Conservation (phyloP, 2,888 invertebrate genomes). For the Rhopalosiphum nymphaeae region DNA sequence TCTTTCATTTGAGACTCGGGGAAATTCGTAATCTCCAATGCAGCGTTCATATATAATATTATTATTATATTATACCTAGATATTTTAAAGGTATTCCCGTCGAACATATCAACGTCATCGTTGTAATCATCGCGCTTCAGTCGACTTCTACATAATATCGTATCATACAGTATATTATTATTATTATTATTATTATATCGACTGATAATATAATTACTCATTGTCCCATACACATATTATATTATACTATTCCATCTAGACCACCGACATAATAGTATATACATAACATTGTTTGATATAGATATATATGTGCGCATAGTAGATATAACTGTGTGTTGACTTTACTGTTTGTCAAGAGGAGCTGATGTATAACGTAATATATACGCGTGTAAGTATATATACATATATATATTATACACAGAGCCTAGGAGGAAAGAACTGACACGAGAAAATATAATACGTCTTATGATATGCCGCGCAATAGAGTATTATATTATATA, state of each 20-base stretch:
- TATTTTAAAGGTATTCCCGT: background rate
- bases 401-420: background rate
- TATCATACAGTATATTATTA: background rate
- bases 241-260: background rate
- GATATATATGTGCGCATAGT: background rate
- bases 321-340: background rate
- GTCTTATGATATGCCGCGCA: background rate
- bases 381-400: background rate
- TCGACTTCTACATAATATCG: background rate
- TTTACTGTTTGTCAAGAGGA: slow-evolving; percentile 7
- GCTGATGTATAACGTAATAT: slow-evolving; percentile 5
- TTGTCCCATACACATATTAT: background rate
- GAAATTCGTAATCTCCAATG: background rate
- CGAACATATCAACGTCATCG: background rate
- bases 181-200: background rate
- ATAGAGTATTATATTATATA: background rate
- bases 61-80: background rate
- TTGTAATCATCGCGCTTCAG: background rate
- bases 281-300: background rate
- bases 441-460: slow-evolving; percentile 7
- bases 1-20: background rate
- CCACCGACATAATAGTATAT: background rate
- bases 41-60: background rate
- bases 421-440: background rate
- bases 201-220: slow-evolving; percentile 11